These are phyloP conservation scores for Oryzias melastigma DNA, from an alignment of 2,113 vertebrate genomes.

Conservation along the genomic window DNA sequence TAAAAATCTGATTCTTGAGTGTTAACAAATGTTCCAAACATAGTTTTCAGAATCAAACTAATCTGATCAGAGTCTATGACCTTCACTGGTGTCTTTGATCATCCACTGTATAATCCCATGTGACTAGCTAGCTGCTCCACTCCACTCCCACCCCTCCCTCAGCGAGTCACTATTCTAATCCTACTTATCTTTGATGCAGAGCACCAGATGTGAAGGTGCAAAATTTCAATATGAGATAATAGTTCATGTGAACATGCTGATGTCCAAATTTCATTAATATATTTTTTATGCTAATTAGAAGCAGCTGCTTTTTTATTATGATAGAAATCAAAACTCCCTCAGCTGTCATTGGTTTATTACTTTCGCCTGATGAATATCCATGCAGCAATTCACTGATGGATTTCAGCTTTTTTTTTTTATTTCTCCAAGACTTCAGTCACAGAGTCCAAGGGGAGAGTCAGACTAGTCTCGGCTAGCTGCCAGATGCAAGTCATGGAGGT, in stretches of 20 bases:
- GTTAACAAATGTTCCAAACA: too few species aligned
- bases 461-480: conserved; percentile 21
- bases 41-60: not conserved
- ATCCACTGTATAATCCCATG: too few species aligned
- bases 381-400: conserved; percentile 22
- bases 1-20: not conserved
- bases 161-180: conserved; percentile 29
- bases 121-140: not conserved
- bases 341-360: too few species aligned
- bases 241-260: conserved; percentile 6
- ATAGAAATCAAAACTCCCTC: too few species aligned
- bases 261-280: too few species aligned
- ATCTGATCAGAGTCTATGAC: not conserved
- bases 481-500: conserved; percentile 45
- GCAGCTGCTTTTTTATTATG: too few species aligned
- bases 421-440: conserved; percentile 29
- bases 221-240: not conserved
- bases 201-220: conserved; percentile 5
- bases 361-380: too few species aligned
- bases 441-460: conserved; percentile 41
- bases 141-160: conserved; percentile 12
- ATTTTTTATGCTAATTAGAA: too few species aligned
- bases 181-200: conserved; percentile 16
- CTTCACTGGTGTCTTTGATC: too few species aligned
- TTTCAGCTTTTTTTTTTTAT: conserved; percentile 27